Evolutionary conservation across 53 echinoderm and acorn worm species (phyloP).

Genomic region (Stichopus horrens): DNA sequence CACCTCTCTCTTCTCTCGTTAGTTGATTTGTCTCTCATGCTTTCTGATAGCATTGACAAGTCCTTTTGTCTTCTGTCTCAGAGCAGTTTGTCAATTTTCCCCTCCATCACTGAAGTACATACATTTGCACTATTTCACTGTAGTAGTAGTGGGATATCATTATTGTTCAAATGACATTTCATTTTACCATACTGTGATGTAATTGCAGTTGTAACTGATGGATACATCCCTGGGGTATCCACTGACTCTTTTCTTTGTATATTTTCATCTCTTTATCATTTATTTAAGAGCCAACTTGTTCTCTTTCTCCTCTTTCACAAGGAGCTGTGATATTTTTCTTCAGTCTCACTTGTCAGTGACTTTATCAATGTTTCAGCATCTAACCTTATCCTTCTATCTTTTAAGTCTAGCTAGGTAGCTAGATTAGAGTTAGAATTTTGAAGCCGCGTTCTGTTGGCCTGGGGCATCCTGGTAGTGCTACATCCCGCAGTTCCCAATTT

Average conservation of each 20-base stretch:
- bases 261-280: conserved; percentile 1
- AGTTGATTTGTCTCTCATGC: too few relatives aligned
- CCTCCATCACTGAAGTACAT: background rate
- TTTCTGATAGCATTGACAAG: too few relatives aligned
- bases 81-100: background rate
- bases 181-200: background rate
- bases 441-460: background rate
- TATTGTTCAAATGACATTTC: conserved; percentile 12
- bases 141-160: conserved; percentile 24
- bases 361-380: conserved; percentile 8
- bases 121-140: background rate
- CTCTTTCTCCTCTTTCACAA: background rate
- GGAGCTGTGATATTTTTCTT: background rate
- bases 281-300: conserved; percentile 1
- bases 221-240: background rate
- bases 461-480: conserved; percentile 20
- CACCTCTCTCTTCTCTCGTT: too few relatives aligned
- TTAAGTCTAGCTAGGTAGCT: background rate
- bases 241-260: background rate
- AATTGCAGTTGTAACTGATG: conserved; percentile 1
- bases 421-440: background rate
- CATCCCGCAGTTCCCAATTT: conserved; percentile 16
- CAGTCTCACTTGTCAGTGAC: background rate
- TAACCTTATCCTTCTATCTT: background rate
- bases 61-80: background rate